Base-by-base conservation (phyloP, 2,113 vertebrate genomes). In the Bambusicola thoracicus region DNA sequence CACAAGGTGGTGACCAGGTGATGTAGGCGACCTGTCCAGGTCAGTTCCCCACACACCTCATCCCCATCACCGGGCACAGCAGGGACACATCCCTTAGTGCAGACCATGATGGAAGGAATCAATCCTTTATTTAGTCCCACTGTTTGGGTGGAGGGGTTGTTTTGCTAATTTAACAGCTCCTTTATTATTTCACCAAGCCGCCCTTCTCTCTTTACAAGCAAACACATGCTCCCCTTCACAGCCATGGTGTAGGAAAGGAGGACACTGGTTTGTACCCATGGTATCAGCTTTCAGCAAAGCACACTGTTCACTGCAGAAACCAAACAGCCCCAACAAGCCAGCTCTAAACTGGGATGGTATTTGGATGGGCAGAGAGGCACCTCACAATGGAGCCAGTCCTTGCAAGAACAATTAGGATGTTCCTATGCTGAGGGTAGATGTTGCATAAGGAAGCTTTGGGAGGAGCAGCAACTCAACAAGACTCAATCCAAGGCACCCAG, bases 261-360 rank as follows among this genome's bases (percentile, higher is more conserved):
- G 70, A 66, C 69, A 11, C 72, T 81, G 79, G n/a, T 91, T 79
- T 93, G 78, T 79, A 85, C 79, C 78, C 12, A 27, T 13, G 1
- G 21, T 94, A 77, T 96, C 96, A 87, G 74, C 15, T 97, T 89
- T 46, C 96, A 88, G 91, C 0, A 48, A 94, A 93, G 96, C 92
- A 95, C 93, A 68, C 79, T 94, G 95, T 89, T 97, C 96, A 96
- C 85, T 74, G 83, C 49, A 89, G 65, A 67, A 72, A 63, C 36
- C 91, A 93, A 92, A 92, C 95, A 94, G 92, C 87, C 76, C 89
- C 96, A 92, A 94, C 93, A 91, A 97, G 91, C 36, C 53, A 53
- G 29, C 40, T 3, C 79, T 49, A 13, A 21, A 61, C 46, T 10
- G 10, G n/a, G 65, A 12, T 6, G 4, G 16, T n/a, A 38, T 94